These are phyloP conservation scores for Brachionus manjavacas DNA, from an alignment of 1,140 invertebrate genomes.

Conservation along the genomic window DNA sequence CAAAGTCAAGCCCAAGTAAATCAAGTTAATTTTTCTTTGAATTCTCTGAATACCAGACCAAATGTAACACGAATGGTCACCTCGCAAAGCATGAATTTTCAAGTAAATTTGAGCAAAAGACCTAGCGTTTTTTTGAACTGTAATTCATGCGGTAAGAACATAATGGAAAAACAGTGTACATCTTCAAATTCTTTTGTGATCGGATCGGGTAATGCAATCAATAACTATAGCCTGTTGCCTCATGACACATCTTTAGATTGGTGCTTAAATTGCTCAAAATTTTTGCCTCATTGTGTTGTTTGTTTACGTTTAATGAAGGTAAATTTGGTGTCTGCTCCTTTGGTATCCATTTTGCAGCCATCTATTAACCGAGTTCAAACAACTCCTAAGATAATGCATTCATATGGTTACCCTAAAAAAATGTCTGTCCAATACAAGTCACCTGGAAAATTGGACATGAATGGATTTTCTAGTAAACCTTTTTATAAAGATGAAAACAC, in stretches of 20 bases:
- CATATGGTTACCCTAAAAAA: background rate
- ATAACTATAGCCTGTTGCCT: background rate
- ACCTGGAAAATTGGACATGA: background rate
- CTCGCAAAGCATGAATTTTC: background rate
- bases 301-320: conserved; percentile 18
- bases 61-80: background rate
- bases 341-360: background rate
- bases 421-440: background rate
- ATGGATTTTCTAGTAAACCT: background rate
- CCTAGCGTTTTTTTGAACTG: background rate
- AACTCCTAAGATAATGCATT: background rate
- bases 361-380: background rate
- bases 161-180: background rate
- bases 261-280: background rate
- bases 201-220: background rate
- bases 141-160: conserved; percentile 13
- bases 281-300: conserved; percentile 30
- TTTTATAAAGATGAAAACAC: background rate
- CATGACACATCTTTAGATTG: background rate
- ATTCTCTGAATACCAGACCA: background rate
- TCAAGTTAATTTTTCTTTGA: background rate
- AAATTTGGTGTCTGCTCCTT: background rate
- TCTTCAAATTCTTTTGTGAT: background rate
- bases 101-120: background rate
- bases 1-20: background rate